Conservation (phyloP, 1,140 invertebrate genomes). For the Cylas formicarius region DNA sequence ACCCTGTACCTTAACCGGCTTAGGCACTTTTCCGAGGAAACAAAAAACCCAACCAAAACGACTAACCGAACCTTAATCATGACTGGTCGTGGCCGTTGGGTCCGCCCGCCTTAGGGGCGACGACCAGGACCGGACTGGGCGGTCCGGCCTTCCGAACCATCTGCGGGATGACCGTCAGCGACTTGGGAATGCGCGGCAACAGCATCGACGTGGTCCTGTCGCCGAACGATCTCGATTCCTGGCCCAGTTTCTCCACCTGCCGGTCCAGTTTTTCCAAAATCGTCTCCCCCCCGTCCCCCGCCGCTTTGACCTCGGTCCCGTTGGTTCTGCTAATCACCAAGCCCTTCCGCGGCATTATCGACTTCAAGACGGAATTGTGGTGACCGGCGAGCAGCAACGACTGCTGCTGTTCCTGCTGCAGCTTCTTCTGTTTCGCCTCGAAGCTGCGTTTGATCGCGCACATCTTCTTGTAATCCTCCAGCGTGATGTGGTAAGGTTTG, state of each 20-base stretch:
- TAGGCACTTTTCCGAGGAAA: too few relatives aligned
- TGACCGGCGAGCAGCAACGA: conserved; percentile 12
- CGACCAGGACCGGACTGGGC: conserved; percentile 32
- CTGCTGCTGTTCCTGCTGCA: conserved; percentile 27
- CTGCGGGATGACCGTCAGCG: conserved; percentile 65
- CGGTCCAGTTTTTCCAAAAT: conserved; percentile 35
- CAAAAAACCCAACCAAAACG: too few relatives aligned
- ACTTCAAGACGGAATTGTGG: conserved; percentile 33
- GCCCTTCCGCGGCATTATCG: conserved; percentile 27
- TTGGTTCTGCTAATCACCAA: conserved; percentile 29
- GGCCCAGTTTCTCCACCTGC: conserved; percentile 35
- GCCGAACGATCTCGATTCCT: conserved; percentile 12
- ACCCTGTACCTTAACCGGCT: too few relatives aligned
- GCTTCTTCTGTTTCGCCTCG: conserved; percentile 51
- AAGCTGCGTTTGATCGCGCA: conserved; percentile 54
- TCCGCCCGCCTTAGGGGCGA: conserved; percentile 25
- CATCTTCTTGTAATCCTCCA: conserved; percentile 64
- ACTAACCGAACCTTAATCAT: too few relatives aligned
- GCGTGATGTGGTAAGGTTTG: conserved; percentile 59
- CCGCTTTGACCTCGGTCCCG: conserved; percentile 13
- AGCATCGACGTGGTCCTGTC: conserved; percentile 20
- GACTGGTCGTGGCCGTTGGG: too few relatives aligned
- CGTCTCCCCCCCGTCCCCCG: conserved; percentile 31
- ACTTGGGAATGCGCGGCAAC: conserved; percentile 65
- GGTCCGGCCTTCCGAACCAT: conserved; percentile 42